Conservation (phyloP, 1,140 invertebrate species). For the Bursaphelenchus mucronatus region DNA sequence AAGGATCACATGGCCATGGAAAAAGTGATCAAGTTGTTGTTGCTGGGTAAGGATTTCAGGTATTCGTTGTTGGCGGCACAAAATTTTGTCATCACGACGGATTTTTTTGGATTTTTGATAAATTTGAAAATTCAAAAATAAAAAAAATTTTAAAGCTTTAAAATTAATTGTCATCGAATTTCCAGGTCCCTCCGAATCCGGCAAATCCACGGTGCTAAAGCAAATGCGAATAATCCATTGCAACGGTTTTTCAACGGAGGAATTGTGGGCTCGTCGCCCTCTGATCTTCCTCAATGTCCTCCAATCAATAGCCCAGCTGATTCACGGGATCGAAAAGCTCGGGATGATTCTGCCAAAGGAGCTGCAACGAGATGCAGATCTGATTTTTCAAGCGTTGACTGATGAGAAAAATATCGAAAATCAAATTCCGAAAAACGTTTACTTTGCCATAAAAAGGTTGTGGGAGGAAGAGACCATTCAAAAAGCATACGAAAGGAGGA, state of each 20-base stretch:
- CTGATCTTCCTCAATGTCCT: constrained; percentile 19
- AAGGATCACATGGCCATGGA: constrained; percentile 49
- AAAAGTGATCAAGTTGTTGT: constrained; percentile 48
- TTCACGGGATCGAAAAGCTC: constrained; percentile 1
- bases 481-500: constrained; percentile 20
- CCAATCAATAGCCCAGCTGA: constrained; percentile 8
- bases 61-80: not conserved
- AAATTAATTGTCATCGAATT: not conserved
- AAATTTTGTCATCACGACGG: not conserved
- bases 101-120: too few relatives aligned
- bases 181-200: constrained; percentile 61
- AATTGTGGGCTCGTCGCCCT: constrained; percentile 55
- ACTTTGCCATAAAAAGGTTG: constrained; percentile 22
- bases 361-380: constrained; percentile 8
- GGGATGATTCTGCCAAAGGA: constrained; percentile 5
- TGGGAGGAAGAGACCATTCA: constrained; percentile 8
- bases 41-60: constrained; percentile 35
- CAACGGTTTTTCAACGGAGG: constrained; percentile 47
- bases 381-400: not conserved
- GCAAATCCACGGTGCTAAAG: constrained; percentile 63
- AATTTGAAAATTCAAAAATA: too few relatives aligned
- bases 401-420: constrained; percentile 2
- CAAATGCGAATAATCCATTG: constrained; percentile 60
- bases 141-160: too few relatives aligned
- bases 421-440: constrained; percentile 15